phyloP scores from a whole-genome alignment of 2,113 vertebrate species.

The Strix uralensis region DNA sequence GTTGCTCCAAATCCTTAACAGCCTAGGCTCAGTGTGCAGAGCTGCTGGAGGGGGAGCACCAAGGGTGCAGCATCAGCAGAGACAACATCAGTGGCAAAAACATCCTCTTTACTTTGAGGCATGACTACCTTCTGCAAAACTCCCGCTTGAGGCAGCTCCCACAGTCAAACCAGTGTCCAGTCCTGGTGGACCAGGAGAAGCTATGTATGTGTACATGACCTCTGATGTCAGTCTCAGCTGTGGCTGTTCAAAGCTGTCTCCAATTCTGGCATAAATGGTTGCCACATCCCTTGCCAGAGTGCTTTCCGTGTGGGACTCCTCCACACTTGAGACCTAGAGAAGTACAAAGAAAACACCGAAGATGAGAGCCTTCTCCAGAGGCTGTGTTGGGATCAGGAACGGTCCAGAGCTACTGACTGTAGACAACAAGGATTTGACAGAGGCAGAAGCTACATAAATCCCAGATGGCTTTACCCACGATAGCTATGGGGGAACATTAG shows the following conservation, averaged over 20 bases:
- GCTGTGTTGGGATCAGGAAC: not conserved
- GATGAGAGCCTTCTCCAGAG: not conserved
- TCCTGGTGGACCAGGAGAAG: accelerated
- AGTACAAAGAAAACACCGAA: not conserved
- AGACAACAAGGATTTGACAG: accelerated
- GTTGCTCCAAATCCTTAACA: not conserved
- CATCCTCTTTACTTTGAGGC: not conserved
- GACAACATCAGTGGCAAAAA: not conserved
- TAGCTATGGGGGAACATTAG: accelerated
- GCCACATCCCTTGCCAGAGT: accelerated
- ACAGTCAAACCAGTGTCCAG: accelerated
- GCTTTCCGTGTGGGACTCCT: not conserved
- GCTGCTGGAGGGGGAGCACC: not conserved
- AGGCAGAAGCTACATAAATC: not conserved
- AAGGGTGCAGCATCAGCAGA: not conserved
- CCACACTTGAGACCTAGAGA: not conserved
- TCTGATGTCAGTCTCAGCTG: accelerated
- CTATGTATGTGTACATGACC: accelerated
- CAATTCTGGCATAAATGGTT: not conserved
- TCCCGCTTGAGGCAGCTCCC: not conserved
- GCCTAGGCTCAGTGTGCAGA: accelerated
- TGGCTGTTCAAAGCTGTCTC: not conserved
- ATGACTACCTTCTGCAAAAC: not conserved
- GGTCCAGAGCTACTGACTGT: not conserved
- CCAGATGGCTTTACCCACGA: accelerated